phyloP scores from a whole-genome alignment of 2,113 vertebrate genomes.

The Carettochelys insculpta region DNA sequence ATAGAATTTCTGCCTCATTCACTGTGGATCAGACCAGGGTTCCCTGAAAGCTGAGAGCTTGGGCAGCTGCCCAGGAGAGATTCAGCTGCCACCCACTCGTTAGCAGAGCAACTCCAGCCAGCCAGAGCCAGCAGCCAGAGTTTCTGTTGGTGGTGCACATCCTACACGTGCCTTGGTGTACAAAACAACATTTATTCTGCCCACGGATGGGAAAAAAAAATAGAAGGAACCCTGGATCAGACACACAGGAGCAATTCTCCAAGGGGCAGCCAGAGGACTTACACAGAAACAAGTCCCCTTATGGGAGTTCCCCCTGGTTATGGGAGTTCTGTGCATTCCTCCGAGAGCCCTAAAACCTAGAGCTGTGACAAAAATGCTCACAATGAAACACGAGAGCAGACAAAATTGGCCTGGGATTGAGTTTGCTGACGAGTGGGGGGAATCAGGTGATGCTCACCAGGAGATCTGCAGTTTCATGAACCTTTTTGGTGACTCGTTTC shows the following conservation, averaged over 20 bases:
- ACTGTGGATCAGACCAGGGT: background rate
- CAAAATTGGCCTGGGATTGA: conserved; percentile 21
- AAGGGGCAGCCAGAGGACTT: too few relatives aligned
- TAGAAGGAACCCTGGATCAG: too few relatives aligned
- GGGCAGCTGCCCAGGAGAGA: too few relatives aligned
- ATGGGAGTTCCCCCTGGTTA: background rate
- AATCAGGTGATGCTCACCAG: conserved; percentile 36
- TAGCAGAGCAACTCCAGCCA: too few relatives aligned
- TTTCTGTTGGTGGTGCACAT: too few relatives aligned
- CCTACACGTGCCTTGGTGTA: too few relatives aligned
- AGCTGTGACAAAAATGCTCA: background rate
- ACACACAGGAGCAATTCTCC: too few relatives aligned
- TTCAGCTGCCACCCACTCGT: too few relatives aligned
- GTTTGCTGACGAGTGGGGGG: conserved; percentile 37
- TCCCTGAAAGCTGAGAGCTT: too few relatives aligned
- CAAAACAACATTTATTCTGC: too few relatives aligned
- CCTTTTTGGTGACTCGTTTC: background rate
- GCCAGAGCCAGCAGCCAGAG: too few relatives aligned
- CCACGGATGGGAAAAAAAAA: too few relatives aligned
- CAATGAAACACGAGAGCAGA: conserved; percentile 42
- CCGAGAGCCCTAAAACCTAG: conserved; percentile 12
- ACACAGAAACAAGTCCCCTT: background rate
- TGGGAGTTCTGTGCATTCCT: background rate
- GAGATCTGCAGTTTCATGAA: conserved; percentile 59
- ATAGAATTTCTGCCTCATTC: background rate